phyloP scores from a whole-genome alignment of 2,888 invertebrate genomes.

The Oeneis ivallda region DNA sequence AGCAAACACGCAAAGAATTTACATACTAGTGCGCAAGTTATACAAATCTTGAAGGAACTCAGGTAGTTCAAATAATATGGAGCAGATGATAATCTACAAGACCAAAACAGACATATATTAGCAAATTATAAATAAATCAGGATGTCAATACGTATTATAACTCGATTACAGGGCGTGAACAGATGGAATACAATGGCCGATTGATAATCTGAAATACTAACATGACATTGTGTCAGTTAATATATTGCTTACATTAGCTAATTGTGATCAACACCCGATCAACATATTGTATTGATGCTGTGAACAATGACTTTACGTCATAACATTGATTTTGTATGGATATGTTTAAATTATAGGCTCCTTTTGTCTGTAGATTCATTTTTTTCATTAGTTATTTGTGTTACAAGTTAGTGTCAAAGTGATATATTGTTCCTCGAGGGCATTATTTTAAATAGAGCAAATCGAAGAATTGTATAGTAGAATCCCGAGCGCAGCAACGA shows the following conservation, averaged over 20 bases:
- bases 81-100: background rate
- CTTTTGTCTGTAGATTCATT: too few species aligned
- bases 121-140: constrained; percentile 25
- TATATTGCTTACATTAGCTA: constrained; percentile 33
- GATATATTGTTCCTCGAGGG: too few species aligned
- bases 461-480: too few species aligned
- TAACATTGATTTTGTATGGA: constrained; percentile 4
- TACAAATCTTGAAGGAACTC: background rate
- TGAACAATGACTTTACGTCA: constrained; percentile 20
- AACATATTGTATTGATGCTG: constrained; percentile 27
- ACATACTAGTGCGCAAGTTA: too few species aligned
- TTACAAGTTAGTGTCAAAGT: too few species aligned
- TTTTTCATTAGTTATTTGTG: too few species aligned
- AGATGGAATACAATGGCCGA: constrained; percentile 35
- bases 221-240: constrained; percentile 33
- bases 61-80: background rate
- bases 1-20: too few species aligned
- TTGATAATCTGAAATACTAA: constrained; percentile 34
- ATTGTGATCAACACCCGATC: constrained; percentile 22
- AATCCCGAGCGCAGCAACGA: too few species aligned
- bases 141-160: constrained; percentile 25
- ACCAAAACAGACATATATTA: constrained; percentile 13
- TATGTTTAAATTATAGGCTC: background rate
- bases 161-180: constrained; percentile 34
- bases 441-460: too few species aligned